These are phyloP conservation scores for Cryptosula pallasiana DNA, from an alignment of 2,888 invertebrate genomes.

Conservation along the genomic window DNA sequence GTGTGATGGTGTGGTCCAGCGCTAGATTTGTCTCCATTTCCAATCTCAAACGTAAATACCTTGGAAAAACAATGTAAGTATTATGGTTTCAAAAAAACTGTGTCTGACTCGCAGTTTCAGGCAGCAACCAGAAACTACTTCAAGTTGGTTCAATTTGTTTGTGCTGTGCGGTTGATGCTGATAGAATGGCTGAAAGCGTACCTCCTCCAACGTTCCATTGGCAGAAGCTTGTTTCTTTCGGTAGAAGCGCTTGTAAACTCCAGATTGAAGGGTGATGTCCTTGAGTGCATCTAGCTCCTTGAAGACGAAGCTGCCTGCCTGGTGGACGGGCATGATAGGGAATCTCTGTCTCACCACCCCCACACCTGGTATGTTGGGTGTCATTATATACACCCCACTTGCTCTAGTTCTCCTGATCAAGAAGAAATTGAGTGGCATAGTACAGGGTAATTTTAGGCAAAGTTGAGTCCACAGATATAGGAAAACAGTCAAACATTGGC, in stretches of 20 bases:
- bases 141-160: no score
- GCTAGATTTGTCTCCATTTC: neutral
- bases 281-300: constrained; percentile 33
- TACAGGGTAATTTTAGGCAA: no score
- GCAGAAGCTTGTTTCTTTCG: neutral
- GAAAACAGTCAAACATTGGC: no score
- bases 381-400: constrained; percentile 26
- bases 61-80: neutral
- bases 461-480: no score
- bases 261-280: constrained; percentile 7
- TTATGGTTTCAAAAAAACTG: no score
- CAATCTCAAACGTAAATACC: constrained; percentile 20
- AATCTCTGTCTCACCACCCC: constrained; percentile 37
- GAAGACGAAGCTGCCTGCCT: constrained; percentile 35
- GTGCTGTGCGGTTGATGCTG: no score
- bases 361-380: constrained; percentile 33
- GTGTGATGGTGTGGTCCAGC: constrained; percentile 19
- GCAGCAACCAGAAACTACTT: no score
- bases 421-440: neutral
- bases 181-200: no score
- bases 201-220: constrained; percentile 17
- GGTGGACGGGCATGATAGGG: constrained; percentile 38
- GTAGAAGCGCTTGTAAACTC: constrained; percentile 4
- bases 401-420: constrained; percentile 15
- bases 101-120: no score